Percentiles rank a stretch among this genome's conserved stretches.
Evolutionary conservation across 2,888 invertebrate genomes (phyloP).

Genomic region (Folsomia candida): DNA sequence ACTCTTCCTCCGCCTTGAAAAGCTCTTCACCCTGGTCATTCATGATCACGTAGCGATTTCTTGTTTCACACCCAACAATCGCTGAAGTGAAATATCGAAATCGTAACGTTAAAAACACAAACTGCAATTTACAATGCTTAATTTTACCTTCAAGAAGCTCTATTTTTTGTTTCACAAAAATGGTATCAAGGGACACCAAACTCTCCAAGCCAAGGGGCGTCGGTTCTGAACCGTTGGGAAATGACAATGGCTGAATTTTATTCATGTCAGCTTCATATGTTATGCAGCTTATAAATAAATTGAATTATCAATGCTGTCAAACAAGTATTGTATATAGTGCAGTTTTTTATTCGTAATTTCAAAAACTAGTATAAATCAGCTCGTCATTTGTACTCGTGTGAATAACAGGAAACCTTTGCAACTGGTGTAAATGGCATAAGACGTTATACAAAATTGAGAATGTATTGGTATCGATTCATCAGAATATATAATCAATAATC

Average conservation of each 20-base stretch:
- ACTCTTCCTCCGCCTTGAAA: conserved; percentile 53
- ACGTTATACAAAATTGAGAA: too few species aligned
- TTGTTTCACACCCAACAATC: conserved; percentile 56
- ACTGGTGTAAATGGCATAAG: too few species aligned
- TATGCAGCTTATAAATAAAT: too few species aligned
- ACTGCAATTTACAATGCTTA: not conserved
- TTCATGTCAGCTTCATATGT: too few species aligned
- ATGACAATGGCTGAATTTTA: not conserved
- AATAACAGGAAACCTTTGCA: too few species aligned
- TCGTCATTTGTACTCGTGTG: too few species aligned
- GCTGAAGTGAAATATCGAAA: conserved; percentile 51
- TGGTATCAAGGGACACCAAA: conserved; percentile 1
- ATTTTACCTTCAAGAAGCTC: conserved; percentile 50
- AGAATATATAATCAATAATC: too few species aligned
- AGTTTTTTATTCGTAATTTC: too few species aligned
- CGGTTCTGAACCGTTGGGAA: not conserved
- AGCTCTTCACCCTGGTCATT: conserved; percentile 51
- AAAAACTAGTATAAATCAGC: too few species aligned
- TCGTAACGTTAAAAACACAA: not conserved
- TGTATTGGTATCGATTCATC: too few species aligned
- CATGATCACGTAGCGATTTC: conserved; percentile 56
- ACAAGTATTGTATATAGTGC: too few species aligned
- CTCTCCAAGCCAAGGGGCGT: conserved; percentile 17
- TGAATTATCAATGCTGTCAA: too few species aligned
- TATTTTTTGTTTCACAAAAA: conserved; percentile 49